A percentile compares a stretch with the other conserved stretches of the same genome.
Conservation (phyloP, 2,888 invertebrate species). For the Drosophila parthenogenetica region DNA sequence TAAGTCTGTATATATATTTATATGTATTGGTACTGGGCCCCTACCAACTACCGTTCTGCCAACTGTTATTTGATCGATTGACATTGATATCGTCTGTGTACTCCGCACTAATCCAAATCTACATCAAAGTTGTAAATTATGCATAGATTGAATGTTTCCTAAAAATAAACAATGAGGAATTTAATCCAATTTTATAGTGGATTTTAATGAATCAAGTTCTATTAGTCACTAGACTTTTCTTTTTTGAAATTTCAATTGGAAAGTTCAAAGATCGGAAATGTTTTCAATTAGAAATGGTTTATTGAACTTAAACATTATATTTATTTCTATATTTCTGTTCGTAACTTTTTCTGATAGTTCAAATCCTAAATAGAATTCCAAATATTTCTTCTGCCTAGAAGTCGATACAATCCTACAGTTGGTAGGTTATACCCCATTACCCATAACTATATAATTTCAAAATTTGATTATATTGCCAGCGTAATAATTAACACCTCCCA, state of each 20-base stretch:
- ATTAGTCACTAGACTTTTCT: not conserved
- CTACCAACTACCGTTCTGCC: constrained; percentile 59
- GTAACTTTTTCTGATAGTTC: no score
- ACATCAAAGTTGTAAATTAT: constrained; percentile 51
- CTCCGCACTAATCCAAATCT: constrained; percentile 35
- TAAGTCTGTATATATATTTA: not conserved
- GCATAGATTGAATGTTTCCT: constrained; percentile 25
- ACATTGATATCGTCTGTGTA: constrained; percentile 36
- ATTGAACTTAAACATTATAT: no score
- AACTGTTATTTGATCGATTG: constrained; percentile 40
- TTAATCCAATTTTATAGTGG: not conserved
- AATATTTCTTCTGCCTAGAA: no score
- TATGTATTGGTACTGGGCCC: not conserved
- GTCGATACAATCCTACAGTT: no score
- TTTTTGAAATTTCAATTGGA: no score
- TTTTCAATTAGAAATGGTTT: no score
- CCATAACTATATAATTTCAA: constrained; percentile 20
- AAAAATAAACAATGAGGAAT: not conserved
- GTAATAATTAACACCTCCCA: constrained; percentile 58
- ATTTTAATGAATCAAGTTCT: constrained; percentile 10
- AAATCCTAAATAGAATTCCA: no score
- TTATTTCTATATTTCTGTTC: no score
- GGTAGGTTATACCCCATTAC: not conserved
- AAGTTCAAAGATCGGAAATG: no score
- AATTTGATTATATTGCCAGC: constrained; percentile 36